Conservation (phyloP, 2,797 vertebrate species). For the Melanotaenia nigrans region DNA sequence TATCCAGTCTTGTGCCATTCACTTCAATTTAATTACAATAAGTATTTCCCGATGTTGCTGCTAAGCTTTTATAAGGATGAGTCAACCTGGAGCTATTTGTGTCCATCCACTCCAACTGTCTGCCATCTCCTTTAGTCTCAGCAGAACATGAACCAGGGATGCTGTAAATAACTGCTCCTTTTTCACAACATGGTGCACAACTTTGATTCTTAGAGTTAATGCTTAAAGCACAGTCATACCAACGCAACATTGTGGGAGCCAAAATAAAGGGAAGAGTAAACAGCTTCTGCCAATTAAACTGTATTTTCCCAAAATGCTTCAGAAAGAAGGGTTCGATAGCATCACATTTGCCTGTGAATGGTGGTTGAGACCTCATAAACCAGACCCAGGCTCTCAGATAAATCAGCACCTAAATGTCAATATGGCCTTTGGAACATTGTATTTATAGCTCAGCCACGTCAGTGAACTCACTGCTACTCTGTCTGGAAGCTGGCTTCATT, state of each 20-base stretch:
- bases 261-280: conserved; percentile 29
- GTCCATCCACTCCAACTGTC: conserved; percentile 17
- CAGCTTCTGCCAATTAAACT: conserved; percentile 35
- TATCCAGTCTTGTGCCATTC: background rate
- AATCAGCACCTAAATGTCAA: conserved; percentile 76
- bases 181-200: background rate
- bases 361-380: conserved; percentile 60
- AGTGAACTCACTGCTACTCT: conserved; percentile 43
- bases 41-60: background rate
- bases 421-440: conserved; percentile 71
- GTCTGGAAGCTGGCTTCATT: conserved; percentile 29
- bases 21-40: conserved; percentile 6
- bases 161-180: conserved; percentile 15
- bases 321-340: conserved; percentile 31
- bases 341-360: conserved; percentile 49
- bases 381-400: conserved; percentile 62
- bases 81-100: conserved; percentile 22
- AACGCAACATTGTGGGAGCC: background rate
- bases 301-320: conserved; percentile 16
- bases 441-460: conserved; percentile 70
- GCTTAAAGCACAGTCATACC: background rate
- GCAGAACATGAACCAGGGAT: background rate
- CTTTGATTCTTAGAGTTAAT: conserved; percentile 13
- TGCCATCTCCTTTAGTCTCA: conserved; percentile 15
- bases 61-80: conserved; percentile 9